phyloP scores from a whole-genome alignment of 2,888 invertebrate species.

The Phengaris arion region DNA sequence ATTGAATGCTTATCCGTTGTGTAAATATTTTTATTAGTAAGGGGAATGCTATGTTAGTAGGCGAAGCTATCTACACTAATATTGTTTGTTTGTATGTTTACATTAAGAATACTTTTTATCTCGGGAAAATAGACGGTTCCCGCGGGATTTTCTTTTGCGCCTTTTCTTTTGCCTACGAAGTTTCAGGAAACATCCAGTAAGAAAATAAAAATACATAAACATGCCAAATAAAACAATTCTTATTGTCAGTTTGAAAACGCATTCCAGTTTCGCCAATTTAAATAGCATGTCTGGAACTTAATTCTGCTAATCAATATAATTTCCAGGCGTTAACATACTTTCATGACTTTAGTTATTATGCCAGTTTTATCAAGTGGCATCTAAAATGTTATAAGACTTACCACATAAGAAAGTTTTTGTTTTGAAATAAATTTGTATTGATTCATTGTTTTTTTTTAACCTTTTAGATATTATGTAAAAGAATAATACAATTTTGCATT shows the following conservation, averaged over 20 bases:
- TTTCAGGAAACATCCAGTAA: too few relatives aligned
- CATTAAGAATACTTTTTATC: too few relatives aligned
- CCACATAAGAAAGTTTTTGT: neutral
- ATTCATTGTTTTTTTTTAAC: neutral
- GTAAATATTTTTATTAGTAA: too few relatives aligned
- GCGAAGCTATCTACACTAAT: too few relatives aligned
- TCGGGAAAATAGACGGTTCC: too few relatives aligned
- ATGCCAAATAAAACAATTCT: too few relatives aligned
- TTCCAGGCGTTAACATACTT: neutral
- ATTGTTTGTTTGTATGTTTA: too few relatives aligned
- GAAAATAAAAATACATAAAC: too few relatives aligned
- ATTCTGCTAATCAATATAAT: neutral
- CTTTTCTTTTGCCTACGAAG: too few relatives aligned
- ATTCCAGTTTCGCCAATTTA: neutral
- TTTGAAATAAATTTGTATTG: neutral
- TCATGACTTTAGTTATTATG: neutral
- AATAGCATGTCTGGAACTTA: neutral
- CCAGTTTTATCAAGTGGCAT: neutral
- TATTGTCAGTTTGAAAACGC: neutral
- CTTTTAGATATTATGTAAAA: neutral
- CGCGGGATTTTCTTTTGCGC: too few relatives aligned
- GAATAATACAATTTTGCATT: neutral
- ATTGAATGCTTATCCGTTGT: too few relatives aligned
- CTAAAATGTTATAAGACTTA: neutral
- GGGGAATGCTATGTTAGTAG: too few relatives aligned